Conservation (phyloP, 2,797 vertebrate genomes). For the Sebastes ruberrimus region DNA sequence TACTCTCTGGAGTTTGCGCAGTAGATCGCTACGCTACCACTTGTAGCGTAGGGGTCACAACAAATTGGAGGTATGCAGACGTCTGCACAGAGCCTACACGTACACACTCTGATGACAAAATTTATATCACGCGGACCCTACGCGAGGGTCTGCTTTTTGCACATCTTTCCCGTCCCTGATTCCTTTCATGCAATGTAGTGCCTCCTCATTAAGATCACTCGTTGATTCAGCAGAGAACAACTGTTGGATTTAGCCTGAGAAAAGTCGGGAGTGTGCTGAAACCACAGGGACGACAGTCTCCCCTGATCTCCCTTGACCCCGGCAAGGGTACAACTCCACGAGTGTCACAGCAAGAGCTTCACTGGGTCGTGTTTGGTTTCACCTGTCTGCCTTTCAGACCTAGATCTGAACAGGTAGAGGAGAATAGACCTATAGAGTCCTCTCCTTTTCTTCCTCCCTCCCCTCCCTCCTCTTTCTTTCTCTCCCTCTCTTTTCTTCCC, state of each 20-base stretch:
- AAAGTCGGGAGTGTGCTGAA: constrained; percentile 29
- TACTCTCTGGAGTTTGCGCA: too few relatives aligned
- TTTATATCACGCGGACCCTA: too few relatives aligned
- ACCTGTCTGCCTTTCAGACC: constrained; percentile 75
- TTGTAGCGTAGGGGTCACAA: too few relatives aligned
- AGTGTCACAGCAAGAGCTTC: constrained; percentile 65
- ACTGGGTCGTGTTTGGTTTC: constrained; percentile 71
- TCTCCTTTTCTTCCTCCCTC: constrained; percentile 52
- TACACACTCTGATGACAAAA: too few relatives aligned
- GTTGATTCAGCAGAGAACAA: constrained; percentile 3
- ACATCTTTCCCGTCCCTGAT: neutral
- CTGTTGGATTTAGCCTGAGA: constrained; percentile 34
- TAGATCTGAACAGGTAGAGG: constrained; percentile 73
- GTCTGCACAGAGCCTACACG: too few relatives aligned
- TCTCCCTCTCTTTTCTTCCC: constrained; percentile 71
- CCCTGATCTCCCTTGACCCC: constrained; percentile 55
- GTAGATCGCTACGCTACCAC: too few relatives aligned
- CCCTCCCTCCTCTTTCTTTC: constrained; percentile 48
- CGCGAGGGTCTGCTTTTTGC: neutral
- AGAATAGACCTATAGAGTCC: constrained; percentile 72
- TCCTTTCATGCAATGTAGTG: neutral
- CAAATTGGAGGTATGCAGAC: too few relatives aligned
- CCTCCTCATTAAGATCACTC: neutral
- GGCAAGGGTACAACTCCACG: constrained; percentile 43
- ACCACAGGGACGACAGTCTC: constrained; percentile 25